Evolutionary conservation across 2,888 invertebrate genomes (phyloP).

Genomic region (Osmoderma eremita): DNA sequence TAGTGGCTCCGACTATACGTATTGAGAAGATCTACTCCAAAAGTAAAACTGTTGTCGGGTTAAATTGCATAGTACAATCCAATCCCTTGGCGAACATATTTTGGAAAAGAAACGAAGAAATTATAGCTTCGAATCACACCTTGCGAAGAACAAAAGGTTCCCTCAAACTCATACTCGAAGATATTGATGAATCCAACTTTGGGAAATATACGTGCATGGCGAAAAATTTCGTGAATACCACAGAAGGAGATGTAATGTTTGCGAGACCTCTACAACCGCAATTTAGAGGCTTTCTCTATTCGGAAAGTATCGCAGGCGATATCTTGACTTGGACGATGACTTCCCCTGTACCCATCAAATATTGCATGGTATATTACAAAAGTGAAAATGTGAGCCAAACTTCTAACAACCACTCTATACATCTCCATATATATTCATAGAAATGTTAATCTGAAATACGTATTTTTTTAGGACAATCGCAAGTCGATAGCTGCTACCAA

Average conservation of each 20-base stretch:
- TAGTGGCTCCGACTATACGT: slow-evolving; percentile 10
- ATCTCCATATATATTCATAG: no score
- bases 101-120: slow-evolving; percentile 18
- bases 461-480: slow-evolving; percentile 19
- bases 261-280: slow-evolving; percentile 14
- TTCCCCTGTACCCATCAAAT: slow-evolving; percentile 11
- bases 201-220: slow-evolving; percentile 22
- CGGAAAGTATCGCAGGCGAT: slow-evolving; percentile 1
- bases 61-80: slow-evolving; percentile 15
- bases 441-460: no score
- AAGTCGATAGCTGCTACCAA: slow-evolving; percentile 8
- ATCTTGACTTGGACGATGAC: slow-evolving; percentile 6
- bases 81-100: slow-evolving; percentile 19
- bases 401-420: no score
- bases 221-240: slow-evolving; percentile 12
- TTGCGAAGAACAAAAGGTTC: slow-evolving; percentile 17
- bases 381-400: slow-evolving; percentile 19
- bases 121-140: slow-evolving; percentile 5
- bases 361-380: slow-evolving; percentile 19
- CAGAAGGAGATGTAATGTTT: slow-evolving; percentile 10
- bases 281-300: slow-evolving; percentile 2
- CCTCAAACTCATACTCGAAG: slow-evolving; percentile 7
- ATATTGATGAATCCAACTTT: slow-evolving; percentile 4
- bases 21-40: slow-evolving; percentile 24
- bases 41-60: slow-evolving; percentile 6